These are phyloP conservation scores for Melanerpes formicivorus DNA, from an alignment of 2,113 vertebrate species.

Conservation along the genomic window DNA sequence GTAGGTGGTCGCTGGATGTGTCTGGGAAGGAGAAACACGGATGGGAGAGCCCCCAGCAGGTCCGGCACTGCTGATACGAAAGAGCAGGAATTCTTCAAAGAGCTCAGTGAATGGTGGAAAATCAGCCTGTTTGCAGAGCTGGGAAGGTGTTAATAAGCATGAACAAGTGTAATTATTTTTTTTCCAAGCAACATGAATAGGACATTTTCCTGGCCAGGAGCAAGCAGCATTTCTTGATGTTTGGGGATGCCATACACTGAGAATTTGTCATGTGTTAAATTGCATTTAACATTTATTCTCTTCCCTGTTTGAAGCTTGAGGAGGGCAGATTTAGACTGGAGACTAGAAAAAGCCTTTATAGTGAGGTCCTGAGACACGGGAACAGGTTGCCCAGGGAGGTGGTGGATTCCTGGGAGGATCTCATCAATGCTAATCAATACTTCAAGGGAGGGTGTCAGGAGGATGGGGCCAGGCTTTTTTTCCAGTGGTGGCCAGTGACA, in stretches of 20 bases:
- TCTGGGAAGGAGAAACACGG: not conserved
- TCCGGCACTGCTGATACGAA: rapidly evolving
- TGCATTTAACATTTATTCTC: not conserved
- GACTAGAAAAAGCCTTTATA: too few relatives aligned
- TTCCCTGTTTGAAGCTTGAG: not conserved
- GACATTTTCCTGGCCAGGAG: not conserved
- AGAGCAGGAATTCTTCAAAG: not conserved
- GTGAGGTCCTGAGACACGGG: too few relatives aligned
- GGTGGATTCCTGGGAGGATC: too few relatives aligned
- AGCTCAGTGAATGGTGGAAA: not conserved
- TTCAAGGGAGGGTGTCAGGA: too few relatives aligned
- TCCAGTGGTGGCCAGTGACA: too few relatives aligned
- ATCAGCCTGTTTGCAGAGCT: not conserved
- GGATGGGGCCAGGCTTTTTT: too few relatives aligned
- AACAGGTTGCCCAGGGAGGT: too few relatives aligned
- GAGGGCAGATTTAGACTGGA: too few relatives aligned
- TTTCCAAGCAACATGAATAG: not conserved
- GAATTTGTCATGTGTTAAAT: not conserved
- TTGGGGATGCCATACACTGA: not conserved
- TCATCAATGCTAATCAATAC: too few relatives aligned
- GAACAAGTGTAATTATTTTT: not conserved
- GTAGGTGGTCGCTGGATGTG: rapidly evolving
- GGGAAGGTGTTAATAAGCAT: not conserved
- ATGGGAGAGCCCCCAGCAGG: not conserved
- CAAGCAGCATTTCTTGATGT: not conserved